Base-by-base conservation (phyloP, 1,140 invertebrate species). In the Drosophila paulistorum region DNA sequence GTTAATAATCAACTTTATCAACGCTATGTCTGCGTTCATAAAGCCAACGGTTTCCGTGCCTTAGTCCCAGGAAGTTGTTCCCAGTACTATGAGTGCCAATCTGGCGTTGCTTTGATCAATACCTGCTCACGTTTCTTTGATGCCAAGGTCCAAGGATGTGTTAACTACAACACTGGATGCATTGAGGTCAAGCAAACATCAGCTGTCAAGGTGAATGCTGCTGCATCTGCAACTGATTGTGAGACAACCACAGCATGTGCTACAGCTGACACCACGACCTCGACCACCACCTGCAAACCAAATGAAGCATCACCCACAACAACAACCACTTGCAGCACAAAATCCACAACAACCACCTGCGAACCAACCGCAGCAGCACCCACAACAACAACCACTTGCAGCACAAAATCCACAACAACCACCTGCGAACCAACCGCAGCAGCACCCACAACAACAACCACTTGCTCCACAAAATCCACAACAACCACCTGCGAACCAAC, bases 41-140 rank as follows among this genome's bases (percentile, higher is more conserved):
- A 82, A 57, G 6, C 55, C 1, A 63, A 91, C 68, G 90, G 90
- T 26, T 90, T 85, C 65, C 77, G 77, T 10, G 68, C 83, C 11
- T 54, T 91, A 2, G 90, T 91, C 1, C 90, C 90, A 1, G 90
- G 90, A n/a, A 90, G 82, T 37, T 91, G 90, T 64, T 87, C 85
- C 4, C 74, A 76, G 45, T 91, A 79, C 71, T 91, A 87, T 30
- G 81, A 87, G 60, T 91, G 90, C 26, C 80, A 82, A 65, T 77
- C 71, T 26, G 83, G 80, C 9, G 60, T 58, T 2, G 77, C 84
- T 3, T 13, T 62, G 13, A 65, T 81, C n/a, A 79, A 57, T 42
- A 60, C 54, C 5, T 91, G 90, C 45, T 67, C 90, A 0, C 63
- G 71, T 7, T 91, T 79, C 67, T 91, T 71, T n/a, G 90, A 91